Evolutionary conservation across 2,888 invertebrate species (phyloP).

Genomic region (Blastobasis lacticolella): DNA sequence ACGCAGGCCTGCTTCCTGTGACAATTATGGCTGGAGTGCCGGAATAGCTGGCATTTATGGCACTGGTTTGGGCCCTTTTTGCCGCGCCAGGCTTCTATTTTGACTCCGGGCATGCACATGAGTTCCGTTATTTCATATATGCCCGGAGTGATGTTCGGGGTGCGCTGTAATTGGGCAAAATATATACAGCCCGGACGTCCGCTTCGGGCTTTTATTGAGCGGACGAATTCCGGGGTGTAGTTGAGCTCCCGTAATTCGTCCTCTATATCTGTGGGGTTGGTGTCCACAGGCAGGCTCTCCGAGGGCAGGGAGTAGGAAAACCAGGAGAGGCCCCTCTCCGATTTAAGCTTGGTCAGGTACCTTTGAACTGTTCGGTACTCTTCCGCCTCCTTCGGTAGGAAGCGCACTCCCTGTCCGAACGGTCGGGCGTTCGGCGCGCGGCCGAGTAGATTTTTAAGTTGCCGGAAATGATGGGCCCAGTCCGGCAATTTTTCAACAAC

Average conservation of each 20-base stretch:
- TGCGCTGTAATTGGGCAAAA: not conserved
- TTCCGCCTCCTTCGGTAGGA: conserved; percentile 5
- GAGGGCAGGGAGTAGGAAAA: conserved; percentile 13
- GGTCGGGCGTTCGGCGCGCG: conserved; percentile 11
- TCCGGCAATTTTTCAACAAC: conserved; percentile 14
- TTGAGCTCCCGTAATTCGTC: conserved; percentile 6
- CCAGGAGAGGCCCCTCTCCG: conserved; percentile 8
- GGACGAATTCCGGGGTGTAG: conserved; percentile 4
- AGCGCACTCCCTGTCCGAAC: conserved; percentile 12
- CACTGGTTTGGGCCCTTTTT: no score
- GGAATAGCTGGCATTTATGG: conserved; percentile 1
- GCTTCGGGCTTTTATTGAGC: conserved; percentile 4
- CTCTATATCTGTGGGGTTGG: not conserved
- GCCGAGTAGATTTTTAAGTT: conserved; percentile 1
- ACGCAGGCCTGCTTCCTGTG: not conserved
- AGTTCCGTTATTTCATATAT: not conserved
- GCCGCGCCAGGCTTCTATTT: no score
- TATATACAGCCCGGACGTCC: conserved; percentile 1
- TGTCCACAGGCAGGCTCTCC: conserved; percentile 14
- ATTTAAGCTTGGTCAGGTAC: conserved; percentile 10
- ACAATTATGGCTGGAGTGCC: not conserved
- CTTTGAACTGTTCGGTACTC: conserved; percentile 15
- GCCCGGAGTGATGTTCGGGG: no score
- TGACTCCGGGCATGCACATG: conserved; percentile 5
- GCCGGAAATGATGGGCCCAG: conserved; percentile 13